These are phyloP conservation scores for Iselma pallidipennis DNA, from an alignment of 2,888 invertebrate species.

Conservation along the genomic window DNA sequence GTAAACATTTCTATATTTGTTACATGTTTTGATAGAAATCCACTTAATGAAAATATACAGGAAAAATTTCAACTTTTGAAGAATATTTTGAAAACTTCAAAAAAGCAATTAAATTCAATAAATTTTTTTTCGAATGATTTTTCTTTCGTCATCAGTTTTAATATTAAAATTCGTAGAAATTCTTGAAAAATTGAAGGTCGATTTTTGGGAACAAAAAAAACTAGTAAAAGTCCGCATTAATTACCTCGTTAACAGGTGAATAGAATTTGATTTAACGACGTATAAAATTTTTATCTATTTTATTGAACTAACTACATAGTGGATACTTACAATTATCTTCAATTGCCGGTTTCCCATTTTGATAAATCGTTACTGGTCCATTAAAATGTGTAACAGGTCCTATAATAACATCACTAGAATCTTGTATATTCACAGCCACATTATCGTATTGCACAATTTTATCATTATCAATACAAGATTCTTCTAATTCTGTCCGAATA, in stretches of 20 bases:
- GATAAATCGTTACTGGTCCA: constrained; percentile 60
- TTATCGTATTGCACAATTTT: constrained; percentile 20
- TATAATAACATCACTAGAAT: constrained; percentile 59
- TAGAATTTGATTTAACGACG: neutral
- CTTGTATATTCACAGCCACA: constrained; percentile 55
- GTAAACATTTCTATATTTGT: constrained; percentile 24
- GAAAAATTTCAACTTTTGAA: neutral
- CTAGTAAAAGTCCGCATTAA: no score
- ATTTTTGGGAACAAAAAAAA: no score
- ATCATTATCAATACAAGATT: neutral
- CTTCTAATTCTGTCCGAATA: constrained; percentile 4
- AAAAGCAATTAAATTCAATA: no score
- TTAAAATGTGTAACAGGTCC: constrained; percentile 61
- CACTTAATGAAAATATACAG: constrained; percentile 20
- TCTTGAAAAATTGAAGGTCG: neutral
- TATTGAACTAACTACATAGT: neutral
- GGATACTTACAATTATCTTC: neutral
- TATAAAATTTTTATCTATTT: neutral
- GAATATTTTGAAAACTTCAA: no score
- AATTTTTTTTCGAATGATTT: no score
- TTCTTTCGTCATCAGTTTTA: no score
- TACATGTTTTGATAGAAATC: constrained; percentile 18
- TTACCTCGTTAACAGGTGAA: no score
- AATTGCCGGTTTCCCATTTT: constrained; percentile 29
- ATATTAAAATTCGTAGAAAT: neutral